phyloP scores from a whole-genome alignment of 2,113 vertebrate genomes.

The Ovibos moschatus region DNA sequence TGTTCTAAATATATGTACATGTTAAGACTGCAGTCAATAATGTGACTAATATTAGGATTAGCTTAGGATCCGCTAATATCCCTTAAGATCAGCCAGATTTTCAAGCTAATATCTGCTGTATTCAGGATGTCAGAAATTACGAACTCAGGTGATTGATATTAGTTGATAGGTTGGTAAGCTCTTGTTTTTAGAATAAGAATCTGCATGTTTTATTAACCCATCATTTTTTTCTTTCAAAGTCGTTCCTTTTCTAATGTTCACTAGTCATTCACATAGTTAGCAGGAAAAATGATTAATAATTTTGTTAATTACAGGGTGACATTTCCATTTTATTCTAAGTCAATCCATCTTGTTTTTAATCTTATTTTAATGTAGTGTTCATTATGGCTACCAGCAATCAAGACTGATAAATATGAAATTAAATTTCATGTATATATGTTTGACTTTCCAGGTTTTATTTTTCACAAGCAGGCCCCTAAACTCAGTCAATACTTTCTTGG shows the following conservation, averaged over 20 bases:
- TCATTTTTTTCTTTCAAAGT: neutral
- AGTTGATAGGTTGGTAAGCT: neutral
- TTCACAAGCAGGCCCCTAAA: neutral
- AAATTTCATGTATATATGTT: constrained; percentile 12
- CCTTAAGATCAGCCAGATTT: neutral
- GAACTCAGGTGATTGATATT: neutral
- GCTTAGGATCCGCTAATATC: neutral
- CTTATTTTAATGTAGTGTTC: constrained; percentile 10
- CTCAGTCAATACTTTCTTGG: neutral
- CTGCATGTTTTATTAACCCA: neutral
- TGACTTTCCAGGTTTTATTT: neutral
- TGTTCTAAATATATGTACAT: neutral
- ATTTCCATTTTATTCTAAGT: neutral
- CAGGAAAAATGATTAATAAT: neutral
- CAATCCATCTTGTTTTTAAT: neutral
- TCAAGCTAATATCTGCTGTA: neutral
- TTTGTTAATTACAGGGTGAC: neutral
- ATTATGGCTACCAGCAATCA: neutral
- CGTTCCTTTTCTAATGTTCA: neutral
- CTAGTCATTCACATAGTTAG: neutral
- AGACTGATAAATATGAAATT: neutral
- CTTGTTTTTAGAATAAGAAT: constrained; percentile 7
- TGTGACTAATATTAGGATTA: neutral
- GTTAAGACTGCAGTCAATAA: neutral
- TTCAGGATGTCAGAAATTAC: neutral